Evolutionary conservation across 2,888 invertebrate genomes (phyloP).

Genomic region (Macropis europaea): DNA sequence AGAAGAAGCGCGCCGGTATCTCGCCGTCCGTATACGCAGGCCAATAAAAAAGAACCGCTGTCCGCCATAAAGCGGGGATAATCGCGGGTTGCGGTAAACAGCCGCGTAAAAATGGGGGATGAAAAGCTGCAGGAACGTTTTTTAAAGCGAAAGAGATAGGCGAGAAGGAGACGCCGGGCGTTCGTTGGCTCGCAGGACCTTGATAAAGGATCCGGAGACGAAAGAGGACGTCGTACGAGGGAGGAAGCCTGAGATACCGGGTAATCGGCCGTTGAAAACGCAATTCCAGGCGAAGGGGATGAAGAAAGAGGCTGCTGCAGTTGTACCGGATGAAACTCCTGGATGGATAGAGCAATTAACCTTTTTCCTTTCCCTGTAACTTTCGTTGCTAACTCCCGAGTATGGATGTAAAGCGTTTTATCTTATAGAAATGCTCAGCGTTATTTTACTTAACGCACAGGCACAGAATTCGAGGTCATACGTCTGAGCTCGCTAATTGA

Average conservation of each 20-base stretch:
- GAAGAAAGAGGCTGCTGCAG: background rate
- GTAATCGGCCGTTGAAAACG: constrained; percentile 68
- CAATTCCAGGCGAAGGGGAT: constrained; percentile 52
- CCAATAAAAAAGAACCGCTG: background rate
- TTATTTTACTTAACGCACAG: too few relatives aligned
- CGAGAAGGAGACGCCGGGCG: background rate
- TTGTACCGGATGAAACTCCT: constrained; percentile 33
- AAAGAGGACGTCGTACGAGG: constrained; percentile 15
- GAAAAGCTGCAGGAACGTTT: background rate
- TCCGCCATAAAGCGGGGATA: background rate
- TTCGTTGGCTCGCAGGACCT: constrained; percentile 32
- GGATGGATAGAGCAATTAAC: constrained; percentile 51
- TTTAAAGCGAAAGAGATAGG: background rate
- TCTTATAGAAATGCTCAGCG: too few relatives aligned
- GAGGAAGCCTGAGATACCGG: constrained; percentile 43
- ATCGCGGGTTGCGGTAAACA: background rate
- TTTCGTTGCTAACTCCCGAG: background rate
- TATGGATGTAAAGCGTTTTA: too few relatives aligned
- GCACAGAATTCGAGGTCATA: too few relatives aligned
- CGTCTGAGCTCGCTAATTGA: too few relatives aligned
- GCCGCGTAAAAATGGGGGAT: background rate
- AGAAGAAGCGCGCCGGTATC: too few relatives aligned
- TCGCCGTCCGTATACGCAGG: background rate
- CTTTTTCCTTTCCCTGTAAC: background rate
- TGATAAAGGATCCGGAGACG: constrained; percentile 44